Evolutionary conservation across 2,113 vertebrate genomes (phyloP).

Genomic region (Bos javanicus): DNA sequence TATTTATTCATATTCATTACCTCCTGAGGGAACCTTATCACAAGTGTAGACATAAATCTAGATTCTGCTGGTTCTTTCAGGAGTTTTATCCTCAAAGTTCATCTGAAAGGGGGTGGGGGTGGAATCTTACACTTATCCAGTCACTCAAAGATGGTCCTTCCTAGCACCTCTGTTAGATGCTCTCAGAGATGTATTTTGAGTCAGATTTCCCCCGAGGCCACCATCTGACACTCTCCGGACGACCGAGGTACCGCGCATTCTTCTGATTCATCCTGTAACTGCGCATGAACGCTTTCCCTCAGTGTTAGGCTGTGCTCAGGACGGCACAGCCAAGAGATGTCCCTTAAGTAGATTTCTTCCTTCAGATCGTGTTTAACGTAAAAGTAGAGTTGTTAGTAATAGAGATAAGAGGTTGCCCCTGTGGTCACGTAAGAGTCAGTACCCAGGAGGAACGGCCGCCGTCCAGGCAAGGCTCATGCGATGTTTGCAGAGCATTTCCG

Average conservation of each 20-base stretch:
- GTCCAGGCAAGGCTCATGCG: background rate
- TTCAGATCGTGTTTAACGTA: conserved; percentile 18
- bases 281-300: background rate
- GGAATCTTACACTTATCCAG: background rate
- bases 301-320: background rate
- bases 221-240: background rate
- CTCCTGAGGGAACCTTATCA: background rate
- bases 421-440: background rate
- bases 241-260: background rate
- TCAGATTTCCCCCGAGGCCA: background rate
- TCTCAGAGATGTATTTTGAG: background rate
- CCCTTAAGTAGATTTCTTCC: background rate
- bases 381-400: background rate
- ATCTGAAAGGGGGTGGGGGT: background rate
- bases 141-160: background rate
- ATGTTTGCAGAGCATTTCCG: background rate
- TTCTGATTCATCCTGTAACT: background rate
- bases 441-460: background rate
- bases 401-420: background rate
- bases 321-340: background rate
- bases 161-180: background rate
- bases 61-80: background rate
- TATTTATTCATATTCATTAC: background rate
- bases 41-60: background rate
- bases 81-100: conserved; percentile 6